Conservation (phyloP, 1,140 invertebrate genomes). For the Tetragonula clypearis region DNA sequence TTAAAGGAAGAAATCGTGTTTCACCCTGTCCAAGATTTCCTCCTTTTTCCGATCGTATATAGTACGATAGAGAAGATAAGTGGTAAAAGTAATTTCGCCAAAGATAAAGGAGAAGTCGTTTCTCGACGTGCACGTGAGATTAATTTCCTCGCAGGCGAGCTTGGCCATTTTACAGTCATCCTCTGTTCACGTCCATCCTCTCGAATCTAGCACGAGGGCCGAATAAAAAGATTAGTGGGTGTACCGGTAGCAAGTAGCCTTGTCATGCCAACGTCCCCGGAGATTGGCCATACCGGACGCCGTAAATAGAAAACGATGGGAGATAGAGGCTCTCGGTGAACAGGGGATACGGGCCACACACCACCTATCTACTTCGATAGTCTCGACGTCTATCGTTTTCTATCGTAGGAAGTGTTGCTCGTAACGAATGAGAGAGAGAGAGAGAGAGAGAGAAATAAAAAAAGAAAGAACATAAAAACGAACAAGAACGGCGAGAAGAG, state of each 20-base stretch:
- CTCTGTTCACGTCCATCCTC: neutral
- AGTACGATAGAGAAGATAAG: too few relatives aligned
- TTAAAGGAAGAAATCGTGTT: neutral
- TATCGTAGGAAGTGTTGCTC: neutral
- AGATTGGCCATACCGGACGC: conserved; percentile 26
- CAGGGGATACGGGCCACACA: neutral
- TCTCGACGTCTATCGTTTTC: neutral
- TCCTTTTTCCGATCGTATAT: neutral
- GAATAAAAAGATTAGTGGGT: conserved; percentile 29
- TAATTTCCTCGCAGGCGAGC: neutral
- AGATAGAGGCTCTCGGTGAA: neutral
- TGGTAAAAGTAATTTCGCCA: neutral
- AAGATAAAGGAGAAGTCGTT: neutral
- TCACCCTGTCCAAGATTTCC: neutral
- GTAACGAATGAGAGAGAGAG: neutral
- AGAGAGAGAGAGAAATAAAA: neutral
- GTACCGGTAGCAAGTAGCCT: conserved; percentile 6
- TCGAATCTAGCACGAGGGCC: conserved; percentile 11
- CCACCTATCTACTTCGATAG: conserved; percentile 9
- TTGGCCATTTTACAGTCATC: conserved; percentile 6
- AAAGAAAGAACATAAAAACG: neutral
- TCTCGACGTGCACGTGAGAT: neutral
- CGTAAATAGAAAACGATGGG: conserved; percentile 47
- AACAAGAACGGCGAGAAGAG: neutral
- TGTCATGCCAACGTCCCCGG: conserved; percentile 36